Evolutionary conservation across 2,888 invertebrate genomes (phyloP).

Genomic region (Nemapogon koenigi): DNA sequence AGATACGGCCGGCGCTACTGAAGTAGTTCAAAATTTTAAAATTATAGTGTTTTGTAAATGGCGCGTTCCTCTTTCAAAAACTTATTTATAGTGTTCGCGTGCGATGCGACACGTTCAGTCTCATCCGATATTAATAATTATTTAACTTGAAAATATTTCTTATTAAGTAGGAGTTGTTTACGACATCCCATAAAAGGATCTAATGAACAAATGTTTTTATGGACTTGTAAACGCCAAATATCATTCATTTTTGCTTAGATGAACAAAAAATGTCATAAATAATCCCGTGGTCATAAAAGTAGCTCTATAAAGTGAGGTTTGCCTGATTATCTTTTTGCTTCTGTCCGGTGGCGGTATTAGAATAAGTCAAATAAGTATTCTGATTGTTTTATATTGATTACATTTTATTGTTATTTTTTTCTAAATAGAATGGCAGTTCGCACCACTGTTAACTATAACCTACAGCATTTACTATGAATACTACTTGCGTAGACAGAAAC

Average conservation of each 20-base stretch:
- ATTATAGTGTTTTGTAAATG: slow-evolving; percentile 59
- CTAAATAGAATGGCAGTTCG: no score
- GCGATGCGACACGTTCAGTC: slow-evolving; percentile 23
- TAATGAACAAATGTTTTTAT: slow-evolving; percentile 58
- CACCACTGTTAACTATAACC: no score
- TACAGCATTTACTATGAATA: no score
- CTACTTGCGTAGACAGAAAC: no score
- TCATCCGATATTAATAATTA: no score
- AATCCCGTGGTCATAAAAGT: slow-evolving; percentile 54
- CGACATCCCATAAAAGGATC: slow-evolving; percentile 39
- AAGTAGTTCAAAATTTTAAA: slow-evolving; percentile 54
- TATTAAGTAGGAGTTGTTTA: no score
- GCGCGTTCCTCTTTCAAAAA: slow-evolving; percentile 38
- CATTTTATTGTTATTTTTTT: not conserved
- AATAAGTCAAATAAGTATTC: slow-evolving; percentile 27
- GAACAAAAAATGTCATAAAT: slow-evolving; percentile 57
- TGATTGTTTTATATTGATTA: not conserved
- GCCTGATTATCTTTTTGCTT: slow-evolving; percentile 53
- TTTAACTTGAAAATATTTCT: no score
- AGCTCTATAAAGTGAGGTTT: slow-evolving; percentile 54
- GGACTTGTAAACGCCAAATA: slow-evolving; percentile 57
- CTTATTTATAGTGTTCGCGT: slow-evolving; percentile 47
- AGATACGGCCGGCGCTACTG: slow-evolving; percentile 40
- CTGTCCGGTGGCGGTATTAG: slow-evolving; percentile 42
- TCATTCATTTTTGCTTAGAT: slow-evolving; percentile 43